phyloP scores from a whole-genome alignment of 1,140 invertebrate genomes.

The Sitophilus oryzae region DNA sequence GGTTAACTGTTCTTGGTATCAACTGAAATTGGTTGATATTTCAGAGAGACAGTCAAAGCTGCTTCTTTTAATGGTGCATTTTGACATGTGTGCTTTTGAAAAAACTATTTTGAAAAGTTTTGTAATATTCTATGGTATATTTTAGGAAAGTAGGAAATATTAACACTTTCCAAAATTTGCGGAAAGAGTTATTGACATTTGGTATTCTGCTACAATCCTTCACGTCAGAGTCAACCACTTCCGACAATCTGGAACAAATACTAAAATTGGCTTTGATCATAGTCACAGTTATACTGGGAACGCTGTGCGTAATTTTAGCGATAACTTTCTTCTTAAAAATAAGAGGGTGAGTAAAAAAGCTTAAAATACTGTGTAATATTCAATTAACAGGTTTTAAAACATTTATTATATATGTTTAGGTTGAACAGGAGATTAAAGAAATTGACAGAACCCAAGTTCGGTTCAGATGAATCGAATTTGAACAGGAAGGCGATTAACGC shows the following conservation, averaged over 20 bases:
- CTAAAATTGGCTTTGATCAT: constrained; percentile 48
- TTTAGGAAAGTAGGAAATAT: constrained; percentile 27
- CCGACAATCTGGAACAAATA: constrained; percentile 35
- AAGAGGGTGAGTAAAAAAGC: constrained; percentile 44
- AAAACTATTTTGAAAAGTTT: background rate
- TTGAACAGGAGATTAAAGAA: constrained; percentile 50
- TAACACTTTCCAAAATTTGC: constrained; percentile 18
- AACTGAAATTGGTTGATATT: no score
- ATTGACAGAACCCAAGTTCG: constrained; percentile 54
- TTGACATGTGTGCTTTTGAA: no score
- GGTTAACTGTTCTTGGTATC: no score
- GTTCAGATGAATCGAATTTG: constrained; percentile 54
- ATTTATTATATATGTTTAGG: no score
- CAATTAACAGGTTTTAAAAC: constrained; percentile 11
- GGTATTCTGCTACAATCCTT: constrained; percentile 11
- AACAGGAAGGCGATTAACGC: constrained; percentile 51
- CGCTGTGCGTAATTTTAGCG: constrained; percentile 46
- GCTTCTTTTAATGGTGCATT: no score
- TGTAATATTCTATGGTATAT: constrained; percentile 4
- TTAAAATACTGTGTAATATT: background rate
- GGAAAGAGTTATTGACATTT: constrained; percentile 1
- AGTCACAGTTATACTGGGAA: constrained; percentile 45
- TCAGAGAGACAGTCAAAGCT: no score
- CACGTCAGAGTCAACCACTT: constrained; percentile 1
- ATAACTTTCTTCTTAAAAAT: constrained; percentile 48